phyloP scores from a whole-genome alignment of 23 tunicate genomes.

The Diplosoma virens region DNA sequence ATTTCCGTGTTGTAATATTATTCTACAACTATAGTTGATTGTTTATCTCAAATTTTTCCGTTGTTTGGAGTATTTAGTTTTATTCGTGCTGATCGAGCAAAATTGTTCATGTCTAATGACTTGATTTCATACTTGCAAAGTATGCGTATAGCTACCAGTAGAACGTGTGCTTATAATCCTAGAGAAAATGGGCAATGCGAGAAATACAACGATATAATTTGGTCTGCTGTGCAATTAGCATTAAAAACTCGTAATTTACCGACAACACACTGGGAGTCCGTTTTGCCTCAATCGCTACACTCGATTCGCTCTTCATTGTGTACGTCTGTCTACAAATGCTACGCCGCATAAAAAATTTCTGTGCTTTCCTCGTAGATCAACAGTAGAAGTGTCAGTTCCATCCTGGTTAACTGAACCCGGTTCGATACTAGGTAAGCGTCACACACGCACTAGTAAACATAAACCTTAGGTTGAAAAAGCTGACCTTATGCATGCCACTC shows the following conservation, averaged over 20 bases:
- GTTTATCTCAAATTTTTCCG: conserved; percentile 11
- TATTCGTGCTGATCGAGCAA: conserved; percentile 6
- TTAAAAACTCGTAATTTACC: conserved; percentile 6
- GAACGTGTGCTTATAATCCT: conserved; percentile 8
- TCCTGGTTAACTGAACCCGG: conserved; percentile 32
- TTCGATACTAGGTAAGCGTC: too few species aligned
- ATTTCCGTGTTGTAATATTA: background rate
- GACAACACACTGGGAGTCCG: conserved; percentile 12
- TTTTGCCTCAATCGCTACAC: conserved; percentile 11
- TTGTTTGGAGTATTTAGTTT: conserved; percentile 12
- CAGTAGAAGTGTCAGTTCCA: conserved; percentile 12
- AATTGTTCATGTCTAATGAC: background rate
- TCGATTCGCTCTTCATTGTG: conserved; percentile 16
- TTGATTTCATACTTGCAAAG: background rate
- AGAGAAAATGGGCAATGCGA: conserved; percentile 27
- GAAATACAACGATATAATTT: conserved; percentile 28
- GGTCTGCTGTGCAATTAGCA: conserved; percentile 19
- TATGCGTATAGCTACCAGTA: conserved; percentile 9
- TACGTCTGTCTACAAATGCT: conserved; percentile 20
- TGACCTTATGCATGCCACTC: too few species aligned
- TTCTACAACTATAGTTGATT: too few species aligned
- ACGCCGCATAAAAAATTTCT: conserved; percentile 24
- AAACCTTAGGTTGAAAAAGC: too few species aligned
- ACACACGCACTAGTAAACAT: too few species aligned
- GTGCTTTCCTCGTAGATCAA: conserved; percentile 4